These are phyloP conservation scores for Mormyrus lacerda DNA, from an alignment of 2,113 vertebrate genomes.

Conservation along the genomic window DNA sequence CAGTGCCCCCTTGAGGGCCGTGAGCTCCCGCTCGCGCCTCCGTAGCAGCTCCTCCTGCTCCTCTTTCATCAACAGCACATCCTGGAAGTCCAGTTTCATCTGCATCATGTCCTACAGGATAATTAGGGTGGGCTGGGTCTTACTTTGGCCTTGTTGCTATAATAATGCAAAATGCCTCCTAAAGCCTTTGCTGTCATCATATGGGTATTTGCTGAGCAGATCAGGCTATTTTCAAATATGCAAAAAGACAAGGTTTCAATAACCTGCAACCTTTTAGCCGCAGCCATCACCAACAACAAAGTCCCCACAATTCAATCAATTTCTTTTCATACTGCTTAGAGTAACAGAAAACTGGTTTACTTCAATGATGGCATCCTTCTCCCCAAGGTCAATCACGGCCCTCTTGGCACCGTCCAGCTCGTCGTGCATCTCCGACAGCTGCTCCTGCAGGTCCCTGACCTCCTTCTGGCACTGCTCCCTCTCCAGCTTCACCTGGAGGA, in stretches of 20 bases:
- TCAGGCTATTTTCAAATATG: neutral
- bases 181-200: neutral
- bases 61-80: conserved; percentile 72
- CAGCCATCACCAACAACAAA: neutral
- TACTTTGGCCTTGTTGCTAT: neutral
- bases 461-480: conserved; percentile 75
- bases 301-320: neutral
- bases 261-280: neutral
- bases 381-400: conserved; percentile 48
- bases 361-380: conserved; percentile 66
- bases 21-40: conserved; percentile 75
- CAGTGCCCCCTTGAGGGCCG: conserved; percentile 77
- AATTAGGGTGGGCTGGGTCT: neutral
- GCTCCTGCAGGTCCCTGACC: conserved; percentile 86
- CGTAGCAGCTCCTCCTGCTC: conserved; percentile 81
- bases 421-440: conserved; percentile 96
- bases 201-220: neutral
- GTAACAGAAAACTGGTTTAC: conserved; percentile 38
- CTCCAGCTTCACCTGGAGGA: conserved; percentile 80
- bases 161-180: neutral
- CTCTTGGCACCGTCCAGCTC: conserved; percentile 77
- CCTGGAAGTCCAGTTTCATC: conserved; percentile 72
- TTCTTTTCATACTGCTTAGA: neutral
- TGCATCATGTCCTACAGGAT: conserved; percentile 68
- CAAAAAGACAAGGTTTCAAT: neutral